Evolutionary conservation across 2,113 vertebrate species (phyloP).

Genomic region (Zapornia atra): DNA sequence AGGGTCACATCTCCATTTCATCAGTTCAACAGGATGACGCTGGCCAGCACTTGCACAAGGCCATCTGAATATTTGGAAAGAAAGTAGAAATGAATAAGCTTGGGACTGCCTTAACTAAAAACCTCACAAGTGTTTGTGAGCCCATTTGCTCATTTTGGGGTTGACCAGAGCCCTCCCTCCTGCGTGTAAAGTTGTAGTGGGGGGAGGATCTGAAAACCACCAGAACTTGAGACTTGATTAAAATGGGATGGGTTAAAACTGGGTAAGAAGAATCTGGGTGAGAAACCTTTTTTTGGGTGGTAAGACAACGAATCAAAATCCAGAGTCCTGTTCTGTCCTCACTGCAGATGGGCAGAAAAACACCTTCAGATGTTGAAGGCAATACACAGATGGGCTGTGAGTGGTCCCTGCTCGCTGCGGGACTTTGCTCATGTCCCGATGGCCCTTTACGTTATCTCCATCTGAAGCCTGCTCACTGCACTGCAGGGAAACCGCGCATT

Average conservation of each 20-base stretch:
- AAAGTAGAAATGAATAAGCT: neutral
- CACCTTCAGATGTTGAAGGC: neutral
- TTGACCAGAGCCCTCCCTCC: neutral
- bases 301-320: neutral
- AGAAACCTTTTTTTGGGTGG: neutral
- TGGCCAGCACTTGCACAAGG: neutral
- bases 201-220: neutral
- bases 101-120: neutral
- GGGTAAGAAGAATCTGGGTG: neutral
- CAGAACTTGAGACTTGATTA: neutral
- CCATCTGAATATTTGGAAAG: rapidly evolving
- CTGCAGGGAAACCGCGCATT: neutral
- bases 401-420: neutral
- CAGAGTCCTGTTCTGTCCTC: neutral
- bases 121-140: neutral
- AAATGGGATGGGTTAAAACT: neutral
- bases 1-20: neutral
- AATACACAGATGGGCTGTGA: neutral
- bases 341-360: neutral
- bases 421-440: neutral
- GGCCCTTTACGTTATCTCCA: neutral
- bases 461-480: neutral
- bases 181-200: rapidly evolving
- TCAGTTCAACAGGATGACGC: neutral
- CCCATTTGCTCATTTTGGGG: neutral